Percentiles rank a stretch among this genome's conserved stretches.
These are phyloP conservation scores for Lithophane semibrunnea DNA, from an alignment of 2,888 invertebrate genomes.

Conservation along the genomic window DNA sequence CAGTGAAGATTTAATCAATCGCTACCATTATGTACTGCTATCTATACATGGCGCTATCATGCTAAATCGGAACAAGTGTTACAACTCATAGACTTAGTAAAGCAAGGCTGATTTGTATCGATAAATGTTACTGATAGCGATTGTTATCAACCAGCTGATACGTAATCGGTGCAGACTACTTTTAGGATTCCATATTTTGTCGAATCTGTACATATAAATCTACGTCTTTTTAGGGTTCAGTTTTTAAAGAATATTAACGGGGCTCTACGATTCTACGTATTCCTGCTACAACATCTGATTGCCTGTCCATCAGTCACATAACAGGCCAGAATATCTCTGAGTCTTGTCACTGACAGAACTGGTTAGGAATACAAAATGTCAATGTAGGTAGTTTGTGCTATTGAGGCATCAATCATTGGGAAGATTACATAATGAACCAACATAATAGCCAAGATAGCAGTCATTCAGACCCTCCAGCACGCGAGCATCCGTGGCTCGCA, in stretches of 20 bases:
- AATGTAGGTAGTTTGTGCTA: neutral
- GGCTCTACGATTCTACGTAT: neutral
- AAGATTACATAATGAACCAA: neutral
- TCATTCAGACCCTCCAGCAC: neutral
- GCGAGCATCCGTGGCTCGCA: neutral
- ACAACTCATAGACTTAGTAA: conserved; percentile 63
- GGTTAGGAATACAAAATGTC: neutral
- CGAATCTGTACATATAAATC: conserved; percentile 18
- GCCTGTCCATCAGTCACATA: neutral
- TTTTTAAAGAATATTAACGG: neutral
- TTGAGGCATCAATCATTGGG: neutral
- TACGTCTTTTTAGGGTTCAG: neutral
- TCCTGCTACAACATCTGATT: neutral
- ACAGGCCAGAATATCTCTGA: neutral
- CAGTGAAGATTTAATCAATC: conserved; percentile 61
- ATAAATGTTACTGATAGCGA: conserved; percentile 65
- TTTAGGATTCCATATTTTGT: conserved; percentile 45
- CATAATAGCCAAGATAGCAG: neutral
- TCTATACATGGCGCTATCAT: conserved; percentile 61
- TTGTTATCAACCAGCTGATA: conserved; percentile 64
- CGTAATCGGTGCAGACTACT: conserved; percentile 62
- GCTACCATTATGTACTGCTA: conserved; percentile 60
- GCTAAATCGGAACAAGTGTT: conserved; percentile 63
- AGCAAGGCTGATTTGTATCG: conserved; percentile 68
- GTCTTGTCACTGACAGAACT: neutral